A percentile compares a stretch with the other conserved stretches of the same genome.
phyloP scores from a whole-genome alignment of 2,888 invertebrate genomes.

The Archaeoteleia sp. region DNA sequence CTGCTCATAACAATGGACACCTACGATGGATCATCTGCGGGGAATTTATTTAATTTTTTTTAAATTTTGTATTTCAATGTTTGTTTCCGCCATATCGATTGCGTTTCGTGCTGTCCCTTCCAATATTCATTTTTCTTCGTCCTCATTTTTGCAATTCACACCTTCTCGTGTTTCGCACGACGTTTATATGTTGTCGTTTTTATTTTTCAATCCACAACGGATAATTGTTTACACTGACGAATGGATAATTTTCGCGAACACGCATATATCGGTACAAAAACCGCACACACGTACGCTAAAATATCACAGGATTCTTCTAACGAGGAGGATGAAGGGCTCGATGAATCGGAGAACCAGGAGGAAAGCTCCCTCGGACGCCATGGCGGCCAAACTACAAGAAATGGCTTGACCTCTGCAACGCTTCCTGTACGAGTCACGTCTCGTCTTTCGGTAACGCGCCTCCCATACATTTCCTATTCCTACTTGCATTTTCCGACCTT shows the following conservation, averaged over 20 bases:
- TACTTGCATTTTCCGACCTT: constrained; percentile 1
- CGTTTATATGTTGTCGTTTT: too few relatives aligned
- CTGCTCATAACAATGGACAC: constrained; percentile 57
- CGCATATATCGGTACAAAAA: too few relatives aligned
- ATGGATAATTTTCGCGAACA: background rate
- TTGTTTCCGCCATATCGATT: constrained; percentile 13
- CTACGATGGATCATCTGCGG: constrained; percentile 58
- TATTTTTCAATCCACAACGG: too few relatives aligned
- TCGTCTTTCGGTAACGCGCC: constrained; percentile 71
- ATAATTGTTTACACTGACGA: too few relatives aligned
- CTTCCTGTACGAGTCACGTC: constrained; percentile 73
- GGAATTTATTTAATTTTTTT: constrained; percentile 1
- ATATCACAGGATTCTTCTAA: constrained; percentile 68
- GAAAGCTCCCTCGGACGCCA: constrained; percentile 69
- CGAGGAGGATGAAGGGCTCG: constrained; percentile 72
- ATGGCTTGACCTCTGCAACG: constrained; percentile 71
- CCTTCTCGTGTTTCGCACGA: too few relatives aligned
- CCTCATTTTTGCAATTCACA: too few relatives aligned
- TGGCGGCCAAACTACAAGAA: constrained; percentile 68
- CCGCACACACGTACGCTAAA: constrained; percentile 9
- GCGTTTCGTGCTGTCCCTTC: too few relatives aligned
- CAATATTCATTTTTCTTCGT: background rate
- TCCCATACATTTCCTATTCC: constrained; percentile 34
- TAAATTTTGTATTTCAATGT: constrained; percentile 2
- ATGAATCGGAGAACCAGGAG: constrained; percentile 72